Evolutionary conservation across 2,797 vertebrate genomes (phyloP), one percentile per base, ranked within the genome.

Genomic region (Sternotherus odoratus): DNA sequence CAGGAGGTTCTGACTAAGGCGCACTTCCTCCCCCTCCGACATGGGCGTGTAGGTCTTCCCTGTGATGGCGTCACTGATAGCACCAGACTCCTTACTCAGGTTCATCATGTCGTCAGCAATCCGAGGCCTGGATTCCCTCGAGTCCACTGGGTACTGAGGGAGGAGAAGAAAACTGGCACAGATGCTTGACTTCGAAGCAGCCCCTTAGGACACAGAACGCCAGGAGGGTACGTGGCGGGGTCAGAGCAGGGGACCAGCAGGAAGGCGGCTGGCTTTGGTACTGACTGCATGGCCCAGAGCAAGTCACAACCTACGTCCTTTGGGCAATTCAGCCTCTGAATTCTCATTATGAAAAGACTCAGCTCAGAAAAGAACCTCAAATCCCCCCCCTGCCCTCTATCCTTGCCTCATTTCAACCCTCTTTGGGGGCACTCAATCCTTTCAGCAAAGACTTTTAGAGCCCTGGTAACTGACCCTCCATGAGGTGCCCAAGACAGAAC

Each of bases 31-130:
- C 0, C 96, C 90, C 3, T 98, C 91, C 1, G 98, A 96, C 95
- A 99, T 95, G 28, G 98, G 97, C 21, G 97, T 94, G 86, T 99
- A 99, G 0, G 95, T 98, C 86, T 98, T 98, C 28, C 99, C 99
- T 0, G 99, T 99, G 95, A 99, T 99, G 5, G 98, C 98, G 1
- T 99, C 99, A 0, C 94, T 98, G 54, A 99, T 92, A 0, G 97
- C 83, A 6, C 98, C 98, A 0, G 98, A 97, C 24, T 98, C 98
- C 84, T 98, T 98, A 91, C 96, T 97, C 91, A 98, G 89, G 91
- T 98, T 98, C 83, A 98, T 98, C 83, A 98, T 97, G 39, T 98
- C 98, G 0, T 98, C 98, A 0, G 98, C 98, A 48, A 99, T 98
- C 83, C 98, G 98, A 3, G 99, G 97, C 84, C 97, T 98, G 94